Evolutionary conservation across 2,113 vertebrate genomes (phyloP).

Genomic region (Rhinopomastus cyanomelas): DNA sequence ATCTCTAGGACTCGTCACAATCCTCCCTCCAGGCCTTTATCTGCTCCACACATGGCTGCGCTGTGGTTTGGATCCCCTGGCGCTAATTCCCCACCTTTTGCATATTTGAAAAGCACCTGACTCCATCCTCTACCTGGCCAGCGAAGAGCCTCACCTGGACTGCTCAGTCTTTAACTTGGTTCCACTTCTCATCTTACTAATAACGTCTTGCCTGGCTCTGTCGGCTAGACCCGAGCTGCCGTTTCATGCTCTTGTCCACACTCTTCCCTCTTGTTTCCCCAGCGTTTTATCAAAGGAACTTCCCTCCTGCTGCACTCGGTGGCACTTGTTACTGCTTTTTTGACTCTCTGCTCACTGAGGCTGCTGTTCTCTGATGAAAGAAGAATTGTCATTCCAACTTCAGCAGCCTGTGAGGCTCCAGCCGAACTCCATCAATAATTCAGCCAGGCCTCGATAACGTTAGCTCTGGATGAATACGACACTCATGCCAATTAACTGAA

Average conservation of each 20-base stretch:
- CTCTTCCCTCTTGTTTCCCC: background rate
- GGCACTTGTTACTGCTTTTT: background rate
- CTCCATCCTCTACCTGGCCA: background rate
- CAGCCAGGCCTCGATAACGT: background rate
- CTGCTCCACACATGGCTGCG: background rate
- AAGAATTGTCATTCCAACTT: background rate
- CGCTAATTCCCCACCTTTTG: background rate
- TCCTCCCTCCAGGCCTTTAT: background rate
- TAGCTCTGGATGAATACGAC: background rate
- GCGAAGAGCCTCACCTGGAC: background rate
- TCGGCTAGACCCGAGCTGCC: background rate
- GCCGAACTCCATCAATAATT: constrained; percentile 14
- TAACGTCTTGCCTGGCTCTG: background rate
- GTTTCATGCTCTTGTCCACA: background rate
- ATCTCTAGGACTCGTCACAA: background rate
- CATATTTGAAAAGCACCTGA: background rate
- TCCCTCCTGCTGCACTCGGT: background rate
- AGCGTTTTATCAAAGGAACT: background rate
- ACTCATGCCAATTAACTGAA: constrained; percentile 16
- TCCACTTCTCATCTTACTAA: background rate
- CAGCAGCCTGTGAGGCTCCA: background rate
- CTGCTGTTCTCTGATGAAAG: background rate
- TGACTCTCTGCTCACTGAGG: background rate
- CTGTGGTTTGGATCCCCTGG: background rate
- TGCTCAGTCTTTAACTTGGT: background rate